These are phyloP conservation scores for Lycodopsis pacificus DNA, from an alignment of 2,797 vertebrate species.

Conservation along the genomic window DNA sequence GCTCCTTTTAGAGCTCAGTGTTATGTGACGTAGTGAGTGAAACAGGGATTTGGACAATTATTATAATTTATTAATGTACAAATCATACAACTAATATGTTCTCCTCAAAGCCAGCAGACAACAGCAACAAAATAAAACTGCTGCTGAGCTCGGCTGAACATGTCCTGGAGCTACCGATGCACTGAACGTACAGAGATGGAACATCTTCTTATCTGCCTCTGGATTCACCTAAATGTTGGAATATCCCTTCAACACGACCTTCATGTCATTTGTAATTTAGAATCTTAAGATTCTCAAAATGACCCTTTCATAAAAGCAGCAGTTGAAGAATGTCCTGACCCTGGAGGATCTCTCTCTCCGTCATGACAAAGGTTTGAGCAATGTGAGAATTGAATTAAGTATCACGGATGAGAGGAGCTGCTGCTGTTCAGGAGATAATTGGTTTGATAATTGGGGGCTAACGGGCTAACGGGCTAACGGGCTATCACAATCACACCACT, in stretches of 20 bases:
- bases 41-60: no score
- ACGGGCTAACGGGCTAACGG: slow-evolving; percentile 68
- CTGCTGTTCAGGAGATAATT: slow-evolving; percentile 76
- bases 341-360: slow-evolving; percentile 1
- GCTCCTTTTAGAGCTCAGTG: no score
- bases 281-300: neutral
- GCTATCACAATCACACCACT: slow-evolving; percentile 72
- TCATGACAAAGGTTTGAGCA: slow-evolving; percentile 25
- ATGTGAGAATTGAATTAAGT: slow-evolving; percentile 66
- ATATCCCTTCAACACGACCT: neutral
- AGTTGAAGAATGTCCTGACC: neutral
- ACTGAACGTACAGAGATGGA: neutral
- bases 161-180: neutral
- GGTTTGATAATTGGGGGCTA: slow-evolving; percentile 77
- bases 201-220: neutral
- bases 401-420: slow-evolving; percentile 52
- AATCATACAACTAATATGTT: no score
- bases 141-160: neutral
- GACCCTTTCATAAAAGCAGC: neutral
- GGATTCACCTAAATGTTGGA: neutral
- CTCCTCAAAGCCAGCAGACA: no score
- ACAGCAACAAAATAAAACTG: no score
- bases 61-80: no score
- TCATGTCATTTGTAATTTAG: neutral
- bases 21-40: no score